Percentiles rank a stretch among this genome's conserved stretches.
These are phyloP conservation scores for Lomographa bimaculata DNA, from an alignment of 2,888 invertebrate species.

Conservation along the genomic window DNA sequence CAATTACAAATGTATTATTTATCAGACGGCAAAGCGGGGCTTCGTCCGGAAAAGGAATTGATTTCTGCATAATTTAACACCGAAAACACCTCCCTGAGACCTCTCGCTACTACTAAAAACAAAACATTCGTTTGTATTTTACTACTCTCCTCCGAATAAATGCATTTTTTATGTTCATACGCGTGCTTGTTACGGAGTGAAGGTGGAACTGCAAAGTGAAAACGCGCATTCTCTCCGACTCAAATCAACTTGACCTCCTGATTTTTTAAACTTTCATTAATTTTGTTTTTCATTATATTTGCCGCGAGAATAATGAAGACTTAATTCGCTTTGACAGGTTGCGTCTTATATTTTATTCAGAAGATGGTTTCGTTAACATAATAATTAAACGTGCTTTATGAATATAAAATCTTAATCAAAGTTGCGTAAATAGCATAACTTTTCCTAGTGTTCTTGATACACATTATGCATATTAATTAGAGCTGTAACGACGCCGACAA, in stretches of 20 bases:
- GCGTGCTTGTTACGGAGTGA: slow-evolving; percentile 43
- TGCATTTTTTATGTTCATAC: slow-evolving; percentile 64
- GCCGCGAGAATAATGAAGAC: slow-evolving; percentile 61
- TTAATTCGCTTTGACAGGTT: slow-evolving; percentile 74
- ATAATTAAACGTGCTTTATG: slow-evolving; percentile 81
- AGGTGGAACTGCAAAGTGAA: slow-evolving; percentile 31
- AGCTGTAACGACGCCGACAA: slow-evolving; percentile 41
- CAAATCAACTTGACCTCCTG: slow-evolving; percentile 18
- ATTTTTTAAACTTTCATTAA: slow-evolving; percentile 43
- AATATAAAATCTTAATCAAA: slow-evolving; percentile 78
- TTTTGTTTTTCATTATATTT: too few species aligned
- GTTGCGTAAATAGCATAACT: slow-evolving; percentile 74
- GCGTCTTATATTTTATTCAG: slow-evolving; percentile 79
- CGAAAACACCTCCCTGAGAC: slow-evolving; percentile 73
- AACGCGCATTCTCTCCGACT: slow-evolving; percentile 15
- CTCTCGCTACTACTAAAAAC: slow-evolving; percentile 72
- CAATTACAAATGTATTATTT: slow-evolving; percentile 81
- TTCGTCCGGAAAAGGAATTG: slow-evolving; percentile 75
- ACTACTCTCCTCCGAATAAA: slow-evolving; percentile 69
- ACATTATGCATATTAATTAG: slow-evolving; percentile 76
- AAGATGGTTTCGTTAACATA: slow-evolving; percentile 80
- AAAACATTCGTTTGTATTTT: slow-evolving; percentile 78
- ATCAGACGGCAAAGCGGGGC: slow-evolving; percentile 61
- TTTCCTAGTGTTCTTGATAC: slow-evolving; percentile 73
- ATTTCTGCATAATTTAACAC: slow-evolving; percentile 82